These are phyloP conservation scores for Cnemophilus loriae DNA, from an alignment of 2,113 vertebrate species.

Conservation along the genomic window DNA sequence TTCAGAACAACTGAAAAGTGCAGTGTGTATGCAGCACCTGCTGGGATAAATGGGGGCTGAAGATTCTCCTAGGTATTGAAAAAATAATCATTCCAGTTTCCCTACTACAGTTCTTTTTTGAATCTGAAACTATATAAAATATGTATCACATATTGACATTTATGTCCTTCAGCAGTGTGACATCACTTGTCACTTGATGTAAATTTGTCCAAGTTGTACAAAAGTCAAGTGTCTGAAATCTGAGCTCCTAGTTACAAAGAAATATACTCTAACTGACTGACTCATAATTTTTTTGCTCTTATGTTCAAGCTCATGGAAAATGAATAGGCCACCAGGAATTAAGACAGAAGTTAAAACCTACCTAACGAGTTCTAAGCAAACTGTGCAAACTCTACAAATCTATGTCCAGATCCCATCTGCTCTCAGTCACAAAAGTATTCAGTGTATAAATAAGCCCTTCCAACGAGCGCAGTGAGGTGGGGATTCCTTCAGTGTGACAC, in stretches of 20 bases:
- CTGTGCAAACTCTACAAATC: conserved; percentile 51
- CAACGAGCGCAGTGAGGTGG: neutral
- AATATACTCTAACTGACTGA: conserved; percentile 64
- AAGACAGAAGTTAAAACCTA: conserved; percentile 68
- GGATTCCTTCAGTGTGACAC: neutral
- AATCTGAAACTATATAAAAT: neutral
- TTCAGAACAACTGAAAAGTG: neutral
- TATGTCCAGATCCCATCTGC: conserved; percentile 40
- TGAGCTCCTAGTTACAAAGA: conserved; percentile 65
- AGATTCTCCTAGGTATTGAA: neutral
- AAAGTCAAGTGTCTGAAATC: conserved; percentile 68
- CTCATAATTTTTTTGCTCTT: conserved; percentile 64
- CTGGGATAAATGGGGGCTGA: neutral
- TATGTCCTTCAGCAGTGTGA: conserved; percentile 47
- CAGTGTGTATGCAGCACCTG: neutral
- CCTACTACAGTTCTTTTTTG: neutral
- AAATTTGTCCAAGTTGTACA: conserved; percentile 63
- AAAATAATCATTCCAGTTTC: neutral
- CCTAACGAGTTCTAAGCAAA: conserved; percentile 41
- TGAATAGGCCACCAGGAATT: conserved; percentile 68
- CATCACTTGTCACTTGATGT: conserved; percentile 65
- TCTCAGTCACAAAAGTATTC: conserved; percentile 43
- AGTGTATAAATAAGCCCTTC: neutral
- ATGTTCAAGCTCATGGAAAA: conserved; percentile 67
- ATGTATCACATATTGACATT: conserved; percentile 60